These are phyloP conservation scores for Pollenia labialis DNA, from an alignment of 2,888 invertebrate genomes.

Conservation along the genomic window DNA sequence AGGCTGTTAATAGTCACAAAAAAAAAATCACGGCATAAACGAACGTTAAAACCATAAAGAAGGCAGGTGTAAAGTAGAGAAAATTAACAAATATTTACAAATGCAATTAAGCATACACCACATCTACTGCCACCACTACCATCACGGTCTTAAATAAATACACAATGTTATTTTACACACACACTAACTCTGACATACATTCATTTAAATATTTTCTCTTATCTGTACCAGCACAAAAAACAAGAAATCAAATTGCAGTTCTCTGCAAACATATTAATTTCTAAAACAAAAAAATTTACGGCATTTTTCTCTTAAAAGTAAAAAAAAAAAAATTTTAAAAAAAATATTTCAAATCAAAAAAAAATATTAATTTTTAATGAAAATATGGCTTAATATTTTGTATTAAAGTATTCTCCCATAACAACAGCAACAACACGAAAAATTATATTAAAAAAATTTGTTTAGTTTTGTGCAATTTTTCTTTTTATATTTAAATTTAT, in stretches of 20 bases:
- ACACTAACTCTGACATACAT: not conserved
- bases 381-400: slow-evolving; percentile 30
- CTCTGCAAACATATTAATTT: slow-evolving; percentile 10
- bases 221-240: not conserved
- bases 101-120: slow-evolving; percentile 80
- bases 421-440: not conserved
- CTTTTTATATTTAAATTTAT: slow-evolving; percentile 42
- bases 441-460: not conserved
- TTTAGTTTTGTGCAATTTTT: slow-evolving; percentile 25
- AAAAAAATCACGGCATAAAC: not conserved
- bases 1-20: slow-evolving; percentile 70
- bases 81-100: slow-evolving; percentile 81
- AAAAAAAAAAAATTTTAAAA: slow-evolving; percentile 5
- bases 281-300: slow-evolving; percentile 16
- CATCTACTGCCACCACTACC: slow-evolving; percentile 39
- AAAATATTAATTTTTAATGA: not conserved
- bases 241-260: not conserved
- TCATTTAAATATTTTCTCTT: not conserved
- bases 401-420: slow-evolving; percentile 23
- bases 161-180: not conserved
- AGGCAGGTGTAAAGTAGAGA: slow-evolving; percentile 75
- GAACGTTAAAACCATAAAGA: not conserved
- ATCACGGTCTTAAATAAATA: slow-evolving; percentile 54
- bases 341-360: too few species aligned
- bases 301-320: slow-evolving; percentile 8